Evolutionary conservation across 1,140 invertebrate genomes (phyloP), one percentile per base, ranked within the genome.

Genomic region (Palaemon carinicauda): DNA sequence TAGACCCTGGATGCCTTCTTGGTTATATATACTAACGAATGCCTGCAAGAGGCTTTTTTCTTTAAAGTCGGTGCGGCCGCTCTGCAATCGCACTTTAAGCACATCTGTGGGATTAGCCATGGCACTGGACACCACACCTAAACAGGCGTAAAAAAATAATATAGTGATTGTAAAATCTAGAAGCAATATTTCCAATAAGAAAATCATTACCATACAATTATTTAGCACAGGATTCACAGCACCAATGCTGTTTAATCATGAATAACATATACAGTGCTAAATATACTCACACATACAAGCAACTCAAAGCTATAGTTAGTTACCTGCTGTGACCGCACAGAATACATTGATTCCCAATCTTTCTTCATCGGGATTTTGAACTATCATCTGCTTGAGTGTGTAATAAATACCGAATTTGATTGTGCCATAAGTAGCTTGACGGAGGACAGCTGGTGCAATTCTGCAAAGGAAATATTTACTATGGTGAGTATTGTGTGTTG

Each of bases 31-130:
- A 90, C 96, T 94, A 84, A 93, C 92, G 90, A 97, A 97, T 88
- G 96, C 96, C 90, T 94, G 93, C n/a, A 94, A 90, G 69, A 96
- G 93, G 74, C 94, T 92, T 89, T 92, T 92, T 51, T 90, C 77
- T 19, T 88, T 87, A 71, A 91, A 89, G 56, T 90, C 88, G 54
- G 89, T 85, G 15, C 91, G 91, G 65, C 90, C 90, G 50, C 92
- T 92, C 93, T 98, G 97, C 96, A 98, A 97, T 86, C 96, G 94
- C 71, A 98, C 97, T 94, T 99, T 99, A n/a, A 99, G 93, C 12
- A 99, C 96, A 93, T 99, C 98, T 3, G 97, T 98, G n/a, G 98
- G 98, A 93, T 98, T 98, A 17, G 97, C 97, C 90, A 98, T 96
- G n/a, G 97, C 96, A 91, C 97, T 97, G 24, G 97, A 97, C 69